Evolutionary conservation across 2,113 vertebrate genomes (phyloP), one percentile per base, ranked within the genome.

Genomic region (Megaceryle maxima): DNA sequence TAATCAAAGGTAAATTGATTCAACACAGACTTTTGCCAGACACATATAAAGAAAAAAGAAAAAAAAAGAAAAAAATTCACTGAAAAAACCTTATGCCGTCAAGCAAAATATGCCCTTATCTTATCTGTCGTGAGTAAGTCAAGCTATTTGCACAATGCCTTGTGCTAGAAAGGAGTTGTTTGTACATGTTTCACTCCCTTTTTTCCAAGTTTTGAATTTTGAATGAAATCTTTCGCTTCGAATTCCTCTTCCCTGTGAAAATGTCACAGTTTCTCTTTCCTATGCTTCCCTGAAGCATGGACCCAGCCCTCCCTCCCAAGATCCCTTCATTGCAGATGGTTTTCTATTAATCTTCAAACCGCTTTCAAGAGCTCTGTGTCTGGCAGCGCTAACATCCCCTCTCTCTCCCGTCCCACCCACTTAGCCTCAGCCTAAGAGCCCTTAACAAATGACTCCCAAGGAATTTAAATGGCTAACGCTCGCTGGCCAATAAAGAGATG

Each of bases 381-480:
- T 95, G 97, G 92, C 92, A 93, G 87, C 68, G 39, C 78, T 85
- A 94, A 93, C 95, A 89, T 94, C 96, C 90, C 96, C 87, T 96
- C 86, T 96, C 80, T 51, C 88, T 93, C 89, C 79, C 24, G 95
- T 96, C 88, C 97, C 98, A 97, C 97, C 97, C 97, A 97, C 96
- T 95, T 91, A 88, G 92, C 83, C 94, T 96, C 90, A 96, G 91
- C 97, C 93, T 95, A 93, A 97, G 96, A 97, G 96, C 96, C 96
- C 97, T 98, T 95, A 98, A 98, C 98, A 98, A 98, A 98, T 98
- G 97, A 97, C 96, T 98, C 95, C 97, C 97, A 94, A 97, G 97
- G 98, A 98, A 97, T 98, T 97, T 97, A 98, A 98, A 97, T 98
- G 97, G 96, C 95, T 94, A 96, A 96, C 63, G 68, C 96, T 97